Evolutionary conservation across 2,113 vertebrate species (phyloP).

Genomic region (Asarcornis scutulata): DNA sequence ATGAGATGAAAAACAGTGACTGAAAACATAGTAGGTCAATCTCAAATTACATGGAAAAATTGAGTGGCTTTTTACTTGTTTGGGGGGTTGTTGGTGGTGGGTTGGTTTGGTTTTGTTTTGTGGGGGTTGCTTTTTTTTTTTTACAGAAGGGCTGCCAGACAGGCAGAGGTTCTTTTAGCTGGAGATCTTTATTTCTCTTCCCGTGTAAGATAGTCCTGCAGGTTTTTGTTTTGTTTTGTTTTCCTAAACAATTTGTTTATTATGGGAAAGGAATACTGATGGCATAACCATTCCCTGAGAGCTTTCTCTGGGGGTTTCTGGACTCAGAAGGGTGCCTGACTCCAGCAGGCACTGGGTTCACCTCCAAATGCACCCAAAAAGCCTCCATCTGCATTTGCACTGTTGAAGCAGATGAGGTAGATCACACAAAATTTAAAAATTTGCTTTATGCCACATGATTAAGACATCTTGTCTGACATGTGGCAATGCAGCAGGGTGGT

Average conservation of each 20-base stretch:
- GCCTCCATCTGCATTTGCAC: not conserved
- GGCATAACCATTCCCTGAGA: not conserved
- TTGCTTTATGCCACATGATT: not conserved
- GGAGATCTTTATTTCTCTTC: conserved; percentile 8
- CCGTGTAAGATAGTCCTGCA: not conserved
- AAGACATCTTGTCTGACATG: not conserved
- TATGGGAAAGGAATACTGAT: not conserved
- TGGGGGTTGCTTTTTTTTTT: not conserved
- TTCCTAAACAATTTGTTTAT: not conserved
- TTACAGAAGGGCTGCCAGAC: conserved; percentile 16
- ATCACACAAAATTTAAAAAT: not conserved
- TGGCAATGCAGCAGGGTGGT: not conserved
- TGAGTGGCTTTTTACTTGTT: conserved; percentile 1
- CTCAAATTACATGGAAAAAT: not conserved
- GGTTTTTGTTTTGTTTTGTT: not conserved
- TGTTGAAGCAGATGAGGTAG: not conserved
- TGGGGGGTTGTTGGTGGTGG: not conserved
- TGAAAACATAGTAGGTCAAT: conserved; percentile 29
- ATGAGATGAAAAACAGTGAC: conserved; percentile 32
- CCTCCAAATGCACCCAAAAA: not conserved
- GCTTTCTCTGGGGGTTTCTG: not conserved
- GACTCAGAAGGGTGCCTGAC: not conserved
- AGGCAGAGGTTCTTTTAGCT: conserved; percentile 7
- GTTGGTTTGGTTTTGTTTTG: no score
- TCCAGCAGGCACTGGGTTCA: not conserved